These are phyloP conservation scores for Mirounga angustirostris DNA, from an alignment of 2,113 vertebrate genomes.

Conservation along the genomic window DNA sequence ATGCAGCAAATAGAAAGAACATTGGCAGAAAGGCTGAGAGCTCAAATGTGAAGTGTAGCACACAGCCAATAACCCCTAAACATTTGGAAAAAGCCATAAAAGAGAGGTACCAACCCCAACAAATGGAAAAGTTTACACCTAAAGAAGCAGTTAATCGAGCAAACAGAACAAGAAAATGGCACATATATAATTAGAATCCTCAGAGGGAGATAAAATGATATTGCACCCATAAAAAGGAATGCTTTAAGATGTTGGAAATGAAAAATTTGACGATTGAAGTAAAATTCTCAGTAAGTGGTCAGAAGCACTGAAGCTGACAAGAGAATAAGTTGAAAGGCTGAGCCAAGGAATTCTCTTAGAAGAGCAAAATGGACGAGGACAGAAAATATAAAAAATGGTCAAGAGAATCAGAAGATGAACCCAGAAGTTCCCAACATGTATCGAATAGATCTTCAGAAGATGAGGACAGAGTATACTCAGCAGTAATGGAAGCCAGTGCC, in stretches of 20 bases:
- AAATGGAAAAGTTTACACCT: conserved; percentile 17
- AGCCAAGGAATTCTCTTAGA: not conserved
- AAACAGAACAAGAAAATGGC: conserved; percentile 57
- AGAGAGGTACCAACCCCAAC: not conserved
- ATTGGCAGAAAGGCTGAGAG: not conserved
- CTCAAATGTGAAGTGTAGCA: not conserved
- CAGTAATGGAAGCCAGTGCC: not conserved
- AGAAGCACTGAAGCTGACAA: not conserved
- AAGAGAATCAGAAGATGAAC: not conserved
- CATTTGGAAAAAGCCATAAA: not conserved
- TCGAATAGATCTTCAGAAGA: not conserved
- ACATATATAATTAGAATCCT: conserved; percentile 58
- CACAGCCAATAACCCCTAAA: not conserved
- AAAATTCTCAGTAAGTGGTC: conserved; percentile 63
- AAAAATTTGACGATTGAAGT: conserved; percentile 69
- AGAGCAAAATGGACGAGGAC: not conserved
- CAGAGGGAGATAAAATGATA: conserved; percentile 63
- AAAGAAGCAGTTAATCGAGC: conserved; percentile 59
- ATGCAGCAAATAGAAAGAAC: not conserved
- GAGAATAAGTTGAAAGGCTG: not conserved
- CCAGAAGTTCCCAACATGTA: too few species aligned
- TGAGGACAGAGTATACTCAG: not conserved
- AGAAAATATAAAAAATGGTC: not conserved
- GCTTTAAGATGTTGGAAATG: conserved; percentile 59
- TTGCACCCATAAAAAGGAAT: conserved; percentile 57